Base-by-base conservation (phyloP, 2,888 invertebrate genomes). In the Rhagonycha fulva region DNA sequence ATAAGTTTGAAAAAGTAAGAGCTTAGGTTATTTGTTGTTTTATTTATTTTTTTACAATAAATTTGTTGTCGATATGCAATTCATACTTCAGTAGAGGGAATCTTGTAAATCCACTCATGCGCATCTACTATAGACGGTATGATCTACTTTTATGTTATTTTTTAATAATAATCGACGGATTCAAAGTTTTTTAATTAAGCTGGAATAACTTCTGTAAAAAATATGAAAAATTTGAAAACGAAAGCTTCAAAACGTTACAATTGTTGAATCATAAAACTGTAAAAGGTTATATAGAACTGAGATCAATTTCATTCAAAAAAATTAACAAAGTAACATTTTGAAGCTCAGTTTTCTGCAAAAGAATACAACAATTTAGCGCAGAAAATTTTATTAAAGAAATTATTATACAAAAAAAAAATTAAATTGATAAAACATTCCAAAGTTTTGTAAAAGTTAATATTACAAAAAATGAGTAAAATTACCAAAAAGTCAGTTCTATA, bases 231-330 rank as follows among this genome's bases (percentile, higher is more conserved):
- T 11, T n/a, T 63, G 32, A 70, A 79, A 85, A 85, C 87, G 84
- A 84, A 84, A 86, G 87, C 87, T 87, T 87, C 87, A 87, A 87
- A 86, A 87, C 85, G 86, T 87, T 85, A 84, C 82, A 71, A 75
- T 47, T 23, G 23, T 26, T 26, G 47, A 68, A 61, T 62, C 23
- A 66, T 67, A 71, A 69, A 62, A 71, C 61, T 68, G 80, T 81
- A 77, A n/a, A n/a, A 85, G 86, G 87, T 86, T 87, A 88, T 88
- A 88, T 88, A 88, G 88, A 88, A 88, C 88, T 88, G 87, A 85
- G 84, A 83, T 84, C 84, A 76, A 74, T 66, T 74, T 61, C 82
- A 81, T 82, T 80, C 83, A 78, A 76, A 47, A 71, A 66, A 70
- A 61, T 10, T 47, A 68, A 70, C 68, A 75, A n/a, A 71, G 81